Evolutionary conservation across 2,888 invertebrate species (phyloP).

Genomic region (Parelbella ahira): DNA sequence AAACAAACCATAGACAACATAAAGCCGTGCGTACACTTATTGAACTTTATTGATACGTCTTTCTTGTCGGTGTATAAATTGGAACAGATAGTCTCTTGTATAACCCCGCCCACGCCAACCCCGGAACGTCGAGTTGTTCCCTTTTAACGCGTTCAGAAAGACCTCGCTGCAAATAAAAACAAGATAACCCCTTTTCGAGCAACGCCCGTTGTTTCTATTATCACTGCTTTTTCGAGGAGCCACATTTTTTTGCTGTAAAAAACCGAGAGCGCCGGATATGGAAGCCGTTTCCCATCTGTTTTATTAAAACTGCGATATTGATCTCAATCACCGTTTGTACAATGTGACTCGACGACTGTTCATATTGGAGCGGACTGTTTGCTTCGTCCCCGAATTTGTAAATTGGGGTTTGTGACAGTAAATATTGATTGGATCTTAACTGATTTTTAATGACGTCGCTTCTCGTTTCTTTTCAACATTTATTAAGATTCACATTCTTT

Average conservation of each 20-base stretch:
- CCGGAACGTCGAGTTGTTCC: conserved; percentile 35
- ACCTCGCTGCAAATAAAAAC: conserved; percentile 63
- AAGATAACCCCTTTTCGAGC: conserved; percentile 68
- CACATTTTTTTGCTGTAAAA: conserved; percentile 51
- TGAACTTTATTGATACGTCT: conserved; percentile 25
- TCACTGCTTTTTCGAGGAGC: conserved; percentile 68
- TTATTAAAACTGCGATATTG: conserved; percentile 76
- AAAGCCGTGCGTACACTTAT: conserved; percentile 24
- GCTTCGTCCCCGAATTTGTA: too few relatives aligned
- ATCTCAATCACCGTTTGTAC: conserved; percentile 59
- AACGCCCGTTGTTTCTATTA: conserved; percentile 73
- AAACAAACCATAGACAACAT: conserved; percentile 23
- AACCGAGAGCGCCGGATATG: conserved; percentile 70
- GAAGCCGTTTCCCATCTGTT: conserved; percentile 69
- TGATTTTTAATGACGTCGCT: too few relatives aligned
- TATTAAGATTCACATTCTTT: too few relatives aligned
- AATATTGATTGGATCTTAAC: too few relatives aligned
- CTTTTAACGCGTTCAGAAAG: conserved; percentile 58
- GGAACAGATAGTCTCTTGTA: conserved; percentile 25
- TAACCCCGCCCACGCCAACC: conserved; percentile 20
- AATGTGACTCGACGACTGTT: not conserved
- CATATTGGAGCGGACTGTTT: too few relatives aligned
- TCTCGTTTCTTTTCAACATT: too few relatives aligned
- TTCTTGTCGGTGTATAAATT: conserved; percentile 24
- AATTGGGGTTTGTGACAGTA: too few relatives aligned